Conservation (phyloP, 2,797 vertebrate genomes). For the Myotis findleyi region DNA sequence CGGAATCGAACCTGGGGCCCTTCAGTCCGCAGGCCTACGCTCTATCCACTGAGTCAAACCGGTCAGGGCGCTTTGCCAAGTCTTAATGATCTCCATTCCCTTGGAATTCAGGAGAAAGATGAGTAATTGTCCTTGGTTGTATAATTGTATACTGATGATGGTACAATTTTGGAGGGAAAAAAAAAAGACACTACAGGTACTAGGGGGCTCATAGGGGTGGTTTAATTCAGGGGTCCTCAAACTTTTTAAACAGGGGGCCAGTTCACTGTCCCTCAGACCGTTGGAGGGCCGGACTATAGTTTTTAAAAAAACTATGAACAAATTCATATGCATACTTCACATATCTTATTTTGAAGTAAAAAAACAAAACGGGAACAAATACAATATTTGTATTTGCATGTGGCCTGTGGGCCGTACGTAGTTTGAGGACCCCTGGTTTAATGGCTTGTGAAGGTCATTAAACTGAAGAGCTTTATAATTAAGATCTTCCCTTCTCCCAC, state of each 20-base stretch:
- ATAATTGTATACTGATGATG: neutral
- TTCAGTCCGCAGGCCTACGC: no score
- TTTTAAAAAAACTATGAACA: no score
- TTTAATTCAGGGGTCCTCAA: neutral
- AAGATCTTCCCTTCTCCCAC: neutral
- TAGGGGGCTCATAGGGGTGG: neutral
- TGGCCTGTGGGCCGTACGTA: no score
- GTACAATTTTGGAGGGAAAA: neutral
- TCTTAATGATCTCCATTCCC: neutral
- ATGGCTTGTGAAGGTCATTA: neutral
- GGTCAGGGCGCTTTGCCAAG: neutral
- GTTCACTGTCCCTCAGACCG: no score
- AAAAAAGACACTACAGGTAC: neutral
- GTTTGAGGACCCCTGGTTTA: neutral
- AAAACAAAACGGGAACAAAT: no score
- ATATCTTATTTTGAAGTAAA: no score
- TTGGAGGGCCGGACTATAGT: no score
- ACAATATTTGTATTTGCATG: no score
- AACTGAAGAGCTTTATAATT: neutral
- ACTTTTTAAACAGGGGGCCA: no score
- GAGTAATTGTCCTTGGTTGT: neutral
- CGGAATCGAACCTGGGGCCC: no score
- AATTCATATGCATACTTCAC: no score
- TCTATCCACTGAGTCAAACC: no score
- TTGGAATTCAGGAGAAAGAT: conserved; percentile 15